Evolutionary conservation across 2,797 vertebrate genomes (phyloP).

Genomic region (Phyllotis vaccarum): DNA sequence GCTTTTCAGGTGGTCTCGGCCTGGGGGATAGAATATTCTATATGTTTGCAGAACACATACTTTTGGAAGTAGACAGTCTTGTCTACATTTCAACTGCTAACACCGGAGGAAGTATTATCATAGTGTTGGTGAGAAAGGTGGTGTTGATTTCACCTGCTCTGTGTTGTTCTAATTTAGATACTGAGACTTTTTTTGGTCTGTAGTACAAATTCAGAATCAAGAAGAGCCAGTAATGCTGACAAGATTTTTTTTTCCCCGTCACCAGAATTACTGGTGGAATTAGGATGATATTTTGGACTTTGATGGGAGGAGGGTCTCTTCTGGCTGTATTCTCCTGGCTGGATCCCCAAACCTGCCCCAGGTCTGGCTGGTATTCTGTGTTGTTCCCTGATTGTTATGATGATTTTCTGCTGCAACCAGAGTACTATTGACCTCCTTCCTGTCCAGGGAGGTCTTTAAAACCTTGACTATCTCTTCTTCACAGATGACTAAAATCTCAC

Average conservation of each 20-base stretch:
- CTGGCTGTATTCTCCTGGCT: background rate
- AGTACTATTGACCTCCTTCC: background rate
- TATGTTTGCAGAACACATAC: background rate
- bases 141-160: background rate
- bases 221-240: background rate
- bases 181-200: background rate
- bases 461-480: background rate
- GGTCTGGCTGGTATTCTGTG: background rate
- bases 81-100: background rate
- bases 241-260: background rate
- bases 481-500: background rate
- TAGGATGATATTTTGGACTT: background rate
- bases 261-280: background rate
- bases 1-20: background rate
- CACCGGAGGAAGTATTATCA: conserved; percentile 6
- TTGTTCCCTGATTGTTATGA: background rate
- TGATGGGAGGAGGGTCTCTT: no score
- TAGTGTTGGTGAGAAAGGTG: conserved; percentile 31
- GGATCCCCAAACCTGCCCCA: no score
- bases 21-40: background rate
- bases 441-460: background rate
- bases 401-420: background rate
- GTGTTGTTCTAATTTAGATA: background rate
- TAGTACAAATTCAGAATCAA: background rate
- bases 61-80: background rate